Evolutionary conservation across 1,140 invertebrate species (phyloP).

Genomic region (Sipha flava): DNA sequence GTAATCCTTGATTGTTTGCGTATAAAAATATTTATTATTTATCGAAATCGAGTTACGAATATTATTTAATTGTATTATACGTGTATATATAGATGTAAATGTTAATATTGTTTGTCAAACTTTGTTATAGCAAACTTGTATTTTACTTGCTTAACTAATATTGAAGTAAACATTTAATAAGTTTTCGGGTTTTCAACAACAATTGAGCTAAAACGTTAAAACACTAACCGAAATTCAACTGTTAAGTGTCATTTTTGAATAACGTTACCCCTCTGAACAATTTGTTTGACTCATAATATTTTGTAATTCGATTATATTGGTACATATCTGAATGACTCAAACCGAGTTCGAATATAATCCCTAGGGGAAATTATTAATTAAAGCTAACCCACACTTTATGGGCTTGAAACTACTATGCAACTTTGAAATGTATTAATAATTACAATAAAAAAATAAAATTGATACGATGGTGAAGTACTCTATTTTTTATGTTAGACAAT

Average conservation of each 20-base stretch:
- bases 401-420: background rate
- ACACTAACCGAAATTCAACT: background rate
- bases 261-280: constrained; percentile 15
- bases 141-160: background rate
- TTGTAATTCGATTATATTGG: constrained; percentile 21
- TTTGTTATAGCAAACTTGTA: background rate
- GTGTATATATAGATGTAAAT: background rate
- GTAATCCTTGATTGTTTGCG: no score
- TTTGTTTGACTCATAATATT: constrained; percentile 13
- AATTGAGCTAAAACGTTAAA: background rate
- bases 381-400: background rate
- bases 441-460: background rate
- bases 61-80: background rate
- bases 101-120: background rate
- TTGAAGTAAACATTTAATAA: constrained; percentile 11
- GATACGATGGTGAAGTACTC: background rate
- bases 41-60: background rate
- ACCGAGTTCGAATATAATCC: background rate
- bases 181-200: background rate
- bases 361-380: constrained; percentile 4
- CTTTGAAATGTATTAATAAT: background rate
- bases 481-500: background rate
- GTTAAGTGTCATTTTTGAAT: constrained; percentile 25
- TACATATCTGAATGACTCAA: background rate
- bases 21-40: no score